Base-by-base conservation (phyloP, 2,888 invertebrate genomes). In the Rhamnusium bicolor region DNA sequence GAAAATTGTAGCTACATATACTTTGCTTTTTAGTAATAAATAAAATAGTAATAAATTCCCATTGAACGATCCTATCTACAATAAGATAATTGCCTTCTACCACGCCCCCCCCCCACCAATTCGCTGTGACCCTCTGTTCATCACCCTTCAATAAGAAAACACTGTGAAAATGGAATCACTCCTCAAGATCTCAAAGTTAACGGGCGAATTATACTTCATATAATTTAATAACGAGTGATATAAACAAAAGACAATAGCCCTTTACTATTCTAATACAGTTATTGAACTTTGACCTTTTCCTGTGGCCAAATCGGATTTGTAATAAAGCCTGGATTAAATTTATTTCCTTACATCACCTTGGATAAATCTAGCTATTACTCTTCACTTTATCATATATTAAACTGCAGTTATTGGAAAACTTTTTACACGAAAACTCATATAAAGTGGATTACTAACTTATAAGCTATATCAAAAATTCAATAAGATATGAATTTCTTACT, bases 391-490 rank as follows among this genome's bases (percentile, higher is more conserved):
- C 53, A 21, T 19, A 19, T 53, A 53, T 53, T 53, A 53, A 53
- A 53, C 12, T 53, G 18, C 53, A 53, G n/a, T 53, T 53, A 53
- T 53, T 53, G 53, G 53, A 53, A 53, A 53, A 53, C 21, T 53
- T 53, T 53, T 12, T 53, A n/a, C 24, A 24, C 24, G 21, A 53
- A 53, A 53, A 53, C 53, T 53, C 21, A 53, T 53, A 53, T 19
- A 53, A 53, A 53, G 53, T 53, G 53, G 53, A 53, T 53, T 53
- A 53, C 53, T 21, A 53, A 21, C 21, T 24, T 10, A 53, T 53
- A 19, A 53, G 21, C 19, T 24, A 24, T 53, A 53, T 19, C 53
- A 40, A n/a, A 53, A 21, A 24, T 53, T 53, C 53, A 53, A 53
- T 53, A 53, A 53, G 16, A 24, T 19, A 24, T 53, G 21, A 24